These are phyloP conservation scores for Ochropleura leucogaster DNA, from an alignment of 2,888 invertebrate genomes.

Conservation along the genomic window DNA sequence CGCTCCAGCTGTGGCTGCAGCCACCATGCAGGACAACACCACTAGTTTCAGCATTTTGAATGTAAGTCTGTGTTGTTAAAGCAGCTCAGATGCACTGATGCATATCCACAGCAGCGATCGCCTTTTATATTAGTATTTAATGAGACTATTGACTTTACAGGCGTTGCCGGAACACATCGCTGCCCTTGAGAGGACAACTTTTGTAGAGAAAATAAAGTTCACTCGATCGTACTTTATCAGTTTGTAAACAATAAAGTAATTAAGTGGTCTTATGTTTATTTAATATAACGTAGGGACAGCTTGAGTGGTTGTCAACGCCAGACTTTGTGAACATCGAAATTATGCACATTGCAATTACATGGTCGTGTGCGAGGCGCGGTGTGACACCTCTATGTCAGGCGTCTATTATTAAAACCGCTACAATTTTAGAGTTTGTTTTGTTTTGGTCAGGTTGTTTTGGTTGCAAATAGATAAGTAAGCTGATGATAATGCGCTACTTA, in stretches of 20 bases:
- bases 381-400: conserved; percentile 40
- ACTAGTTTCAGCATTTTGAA: conserved; percentile 88
- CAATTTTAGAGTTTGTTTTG: conserved; percentile 39
- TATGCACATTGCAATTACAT: conserved; percentile 47
- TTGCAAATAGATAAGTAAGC: conserved; percentile 2
- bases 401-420: conserved; percentile 44
- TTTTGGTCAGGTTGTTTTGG: conserved; percentile 6
- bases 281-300: conserved; percentile 35
- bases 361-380: conserved; percentile 21
- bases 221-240: conserved; percentile 42
- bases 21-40: conserved; percentile 91
- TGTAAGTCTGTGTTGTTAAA: conserved; percentile 83
- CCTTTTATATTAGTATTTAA: conserved; percentile 79
- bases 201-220: conserved; percentile 73
- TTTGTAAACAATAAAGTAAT: conserved; percentile 50
- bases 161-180: conserved; percentile 78
- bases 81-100: conserved; percentile 79
- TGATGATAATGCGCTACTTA: neutral
- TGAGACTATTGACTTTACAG: conserved; percentile 64
- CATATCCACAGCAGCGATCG: conserved; percentile 56
- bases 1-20: conserved; percentile 87
- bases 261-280: conserved; percentile 38
- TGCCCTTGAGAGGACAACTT: conserved; percentile 83
- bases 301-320: conserved; percentile 48
- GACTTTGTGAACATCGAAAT: conserved; percentile 41